Base-by-base conservation (phyloP, 2,888 invertebrate genomes). In the Synanthedon andrenaeformis region DNA sequence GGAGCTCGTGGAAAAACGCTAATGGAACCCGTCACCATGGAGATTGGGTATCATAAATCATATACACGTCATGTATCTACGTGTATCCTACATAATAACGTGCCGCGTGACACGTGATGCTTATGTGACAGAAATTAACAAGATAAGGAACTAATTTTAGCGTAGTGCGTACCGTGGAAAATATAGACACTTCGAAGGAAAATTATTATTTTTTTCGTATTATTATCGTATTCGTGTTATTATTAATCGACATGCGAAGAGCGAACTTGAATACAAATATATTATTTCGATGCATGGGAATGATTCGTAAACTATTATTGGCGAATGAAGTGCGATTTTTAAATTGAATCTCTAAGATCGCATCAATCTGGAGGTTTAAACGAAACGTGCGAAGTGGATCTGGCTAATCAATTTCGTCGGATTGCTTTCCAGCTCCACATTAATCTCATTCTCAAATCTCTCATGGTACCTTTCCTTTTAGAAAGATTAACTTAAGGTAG, bases 361-460 rank as follows among this genome's bases (percentile, higher is more conserved):
- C 45, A 14, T 14, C 45, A 12, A 13, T 12, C 12, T 14, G 12
- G 13, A 45, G 14, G 1, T 12, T 49, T 17, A 49, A 12, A 17
- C 49, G 17, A 17, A 49, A 49, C 11, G 49, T 49, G 17, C 49
- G 49, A 19, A 19, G 12, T 48, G 54, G 57, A 61, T 60, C 58
- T 56, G 53, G 57, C 63, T 72, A 72, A 74, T 73, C 67, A 72
- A 69, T 65, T 63, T 61, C 60, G 58, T 57, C 64, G 63, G 66
- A 69, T 70, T 63, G 62, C 61, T 59, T 59, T 56, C 52, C 61
- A 49, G 58, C 53, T 55, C 55, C 56, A 59, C 61, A 61, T 63
- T 68, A 72, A 73, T 70, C 68, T 64, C 61, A 57, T 62, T 65
- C 11, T 12, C 13, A 45, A 45, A 42, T 56, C 56, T 57, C 13